phyloP scores from a whole-genome alignment of 1,140 invertebrate genomes.

The Gryllus bimaculatus region DNA sequence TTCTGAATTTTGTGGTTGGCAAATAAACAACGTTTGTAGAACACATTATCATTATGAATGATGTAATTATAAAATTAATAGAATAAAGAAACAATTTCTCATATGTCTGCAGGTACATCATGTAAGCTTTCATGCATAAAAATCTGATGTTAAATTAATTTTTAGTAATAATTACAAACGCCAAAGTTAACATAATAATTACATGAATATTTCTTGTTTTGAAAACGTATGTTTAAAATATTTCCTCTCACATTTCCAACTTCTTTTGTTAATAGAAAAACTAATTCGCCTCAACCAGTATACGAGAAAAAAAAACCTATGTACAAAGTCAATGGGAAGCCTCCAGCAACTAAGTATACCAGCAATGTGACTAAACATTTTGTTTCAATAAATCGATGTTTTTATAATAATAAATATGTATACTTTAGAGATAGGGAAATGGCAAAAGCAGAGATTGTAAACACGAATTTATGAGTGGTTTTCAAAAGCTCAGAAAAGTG shows the following conservation, averaged over 20 bases:
- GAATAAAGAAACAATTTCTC: too few species aligned
- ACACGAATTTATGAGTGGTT: background rate
- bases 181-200: too few species aligned
- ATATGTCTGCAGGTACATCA: too few species aligned
- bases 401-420: background rate
- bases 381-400: background rate
- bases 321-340: background rate
- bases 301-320: background rate
- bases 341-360: background rate
- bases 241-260: background rate
- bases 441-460: background rate
- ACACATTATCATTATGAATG: too few species aligned
- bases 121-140: too few species aligned
- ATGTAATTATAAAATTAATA: too few species aligned
- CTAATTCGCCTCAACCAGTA: background rate
- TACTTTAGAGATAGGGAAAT: background rate
- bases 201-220: too few species aligned
- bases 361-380: background rate
- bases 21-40: too few species aligned
- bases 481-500: background rate
- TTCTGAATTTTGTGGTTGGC: too few species aligned
- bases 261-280: background rate
- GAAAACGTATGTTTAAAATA: background rate
- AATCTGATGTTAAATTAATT: too few species aligned
- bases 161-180: too few species aligned